Conservation (phyloP, 2,888 invertebrate genomes). For the Pterostichus madidus region DNA sequence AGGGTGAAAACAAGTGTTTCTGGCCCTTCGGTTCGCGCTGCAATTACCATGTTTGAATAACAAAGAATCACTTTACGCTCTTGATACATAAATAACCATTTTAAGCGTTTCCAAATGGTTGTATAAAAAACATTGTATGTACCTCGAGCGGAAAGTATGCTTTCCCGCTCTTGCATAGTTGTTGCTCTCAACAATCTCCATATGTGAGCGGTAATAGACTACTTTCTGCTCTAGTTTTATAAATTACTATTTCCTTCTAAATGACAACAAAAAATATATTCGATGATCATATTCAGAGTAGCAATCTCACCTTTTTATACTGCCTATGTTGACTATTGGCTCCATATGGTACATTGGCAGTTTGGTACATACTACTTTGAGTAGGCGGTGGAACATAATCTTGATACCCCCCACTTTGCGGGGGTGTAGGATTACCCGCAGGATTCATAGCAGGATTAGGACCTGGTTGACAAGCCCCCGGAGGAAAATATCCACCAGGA, state of each 20-base stretch:
- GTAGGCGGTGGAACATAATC: neutral
- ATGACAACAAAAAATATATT: neutral
- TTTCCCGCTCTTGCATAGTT: no score
- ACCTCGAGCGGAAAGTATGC: no score
- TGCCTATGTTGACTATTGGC: constrained; percentile 11
- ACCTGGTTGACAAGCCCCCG: constrained; percentile 10
- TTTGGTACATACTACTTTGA: constrained; percentile 8
- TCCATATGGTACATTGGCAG: constrained; percentile 9
- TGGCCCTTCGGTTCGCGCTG: no score
- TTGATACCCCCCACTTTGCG: neutral
- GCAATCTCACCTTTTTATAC: constrained; percentile 55
- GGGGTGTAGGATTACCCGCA: neutral
- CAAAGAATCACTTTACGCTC: no score
- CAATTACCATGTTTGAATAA: no score
- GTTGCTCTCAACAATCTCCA: no score
- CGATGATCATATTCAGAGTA: neutral
- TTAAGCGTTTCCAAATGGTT: no score
- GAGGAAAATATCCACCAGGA: neutral
- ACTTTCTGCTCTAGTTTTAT: no score
- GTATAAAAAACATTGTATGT: no score
- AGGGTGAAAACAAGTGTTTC: no score
- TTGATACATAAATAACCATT: no score
- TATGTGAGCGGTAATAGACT: no score
- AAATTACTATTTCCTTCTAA: neutral
- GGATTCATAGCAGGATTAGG: constrained; percentile 17